Conservation (phyloP, 2,113 vertebrate species). For the Pygoscelis antarcticus region DNA sequence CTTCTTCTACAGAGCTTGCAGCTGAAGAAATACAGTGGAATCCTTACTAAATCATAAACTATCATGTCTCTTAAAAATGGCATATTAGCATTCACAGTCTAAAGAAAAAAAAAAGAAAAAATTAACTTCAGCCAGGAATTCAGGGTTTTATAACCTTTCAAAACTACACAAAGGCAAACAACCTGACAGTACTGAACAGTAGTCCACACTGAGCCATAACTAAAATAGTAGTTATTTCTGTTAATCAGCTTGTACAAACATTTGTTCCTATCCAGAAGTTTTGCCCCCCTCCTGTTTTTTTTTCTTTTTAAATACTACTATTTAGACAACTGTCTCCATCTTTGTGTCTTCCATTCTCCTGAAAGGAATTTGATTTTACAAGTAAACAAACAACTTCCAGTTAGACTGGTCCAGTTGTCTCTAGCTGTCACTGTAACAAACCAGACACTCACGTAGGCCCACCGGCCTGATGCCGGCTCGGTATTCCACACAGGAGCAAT, state of each 20-base stretch:
- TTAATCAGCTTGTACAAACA: background rate
- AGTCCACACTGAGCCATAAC: background rate
- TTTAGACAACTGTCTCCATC: background rate
- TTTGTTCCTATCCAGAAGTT: background rate
- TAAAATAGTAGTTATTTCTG: background rate
- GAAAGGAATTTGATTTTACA: background rate
- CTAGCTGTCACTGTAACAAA: background rate
- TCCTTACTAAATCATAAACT: background rate
- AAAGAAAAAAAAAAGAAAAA: background rate
- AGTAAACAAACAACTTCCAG: background rate
- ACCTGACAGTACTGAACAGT: background rate
- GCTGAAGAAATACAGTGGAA: background rate
- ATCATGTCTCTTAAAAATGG: background rate
- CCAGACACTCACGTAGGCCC: accelerated
- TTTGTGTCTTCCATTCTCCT: background rate
- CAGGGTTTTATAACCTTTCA: background rate
- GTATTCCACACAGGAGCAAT: background rate
- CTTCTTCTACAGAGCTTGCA: background rate
- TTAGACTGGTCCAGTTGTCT: background rate
- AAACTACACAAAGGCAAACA: background rate
- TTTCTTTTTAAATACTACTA: background rate
- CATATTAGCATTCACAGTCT: background rate
- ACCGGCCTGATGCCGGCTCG: accelerated
- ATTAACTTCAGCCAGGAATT: background rate
- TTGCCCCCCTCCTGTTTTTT: background rate